Conservation (phyloP, 2,113 vertebrate genomes). For the Rhinichthys klamathensis region DNA sequence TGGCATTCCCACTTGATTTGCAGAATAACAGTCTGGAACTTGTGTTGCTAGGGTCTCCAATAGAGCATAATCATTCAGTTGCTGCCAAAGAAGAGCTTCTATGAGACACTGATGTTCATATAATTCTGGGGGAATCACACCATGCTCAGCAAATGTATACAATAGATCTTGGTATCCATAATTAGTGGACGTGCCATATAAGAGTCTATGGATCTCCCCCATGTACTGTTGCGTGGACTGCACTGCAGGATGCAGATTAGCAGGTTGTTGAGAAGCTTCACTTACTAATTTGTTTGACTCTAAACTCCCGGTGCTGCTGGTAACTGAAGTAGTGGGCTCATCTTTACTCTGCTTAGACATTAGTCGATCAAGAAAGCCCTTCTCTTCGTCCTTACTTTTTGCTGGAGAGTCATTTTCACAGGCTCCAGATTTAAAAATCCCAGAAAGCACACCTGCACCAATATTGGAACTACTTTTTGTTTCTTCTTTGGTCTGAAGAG, state of each 20-base stretch:
- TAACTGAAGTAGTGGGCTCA: slow-evolving; percentile 16
- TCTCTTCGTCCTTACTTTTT: slow-evolving; percentile 66
- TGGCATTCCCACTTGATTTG: slow-evolving; percentile 50
- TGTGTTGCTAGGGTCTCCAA: slow-evolving; percentile 67
- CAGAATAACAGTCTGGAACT: slow-evolving; percentile 55
- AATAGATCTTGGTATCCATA: slow-evolving; percentile 79
- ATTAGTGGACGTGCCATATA: slow-evolving; percentile 73
- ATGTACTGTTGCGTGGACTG: slow-evolving; percentile 70
- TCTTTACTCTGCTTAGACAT: slow-evolving; percentile 58
- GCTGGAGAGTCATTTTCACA: slow-evolving; percentile 66
- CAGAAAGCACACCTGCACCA: slow-evolving; percentile 77
- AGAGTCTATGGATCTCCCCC: slow-evolving; percentile 73
- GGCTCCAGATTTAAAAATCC: slow-evolving; percentile 76
- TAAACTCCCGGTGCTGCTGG: slow-evolving; percentile 12
- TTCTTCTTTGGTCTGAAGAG: slow-evolving; percentile 53
- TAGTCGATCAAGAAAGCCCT: slow-evolving; percentile 50
- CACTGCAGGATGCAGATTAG: slow-evolving; percentile 59
- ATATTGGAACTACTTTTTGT: slow-evolving; percentile 61
- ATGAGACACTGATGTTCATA: slow-evolving; percentile 79
- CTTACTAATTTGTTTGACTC: neutral
- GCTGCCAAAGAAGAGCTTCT: slow-evolving; percentile 78
- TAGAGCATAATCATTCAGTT: slow-evolving; percentile 76
- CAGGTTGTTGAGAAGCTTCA: slow-evolving; percentile 28
- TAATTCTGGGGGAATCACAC: slow-evolving; percentile 74
- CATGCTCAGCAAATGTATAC: slow-evolving; percentile 75